A percentile compares a stretch with the other conserved stretches of the same genome.
phyloP scores from a whole-genome alignment of 2,797 vertebrate genomes.

The Mormyrops attenuatus region DNA sequence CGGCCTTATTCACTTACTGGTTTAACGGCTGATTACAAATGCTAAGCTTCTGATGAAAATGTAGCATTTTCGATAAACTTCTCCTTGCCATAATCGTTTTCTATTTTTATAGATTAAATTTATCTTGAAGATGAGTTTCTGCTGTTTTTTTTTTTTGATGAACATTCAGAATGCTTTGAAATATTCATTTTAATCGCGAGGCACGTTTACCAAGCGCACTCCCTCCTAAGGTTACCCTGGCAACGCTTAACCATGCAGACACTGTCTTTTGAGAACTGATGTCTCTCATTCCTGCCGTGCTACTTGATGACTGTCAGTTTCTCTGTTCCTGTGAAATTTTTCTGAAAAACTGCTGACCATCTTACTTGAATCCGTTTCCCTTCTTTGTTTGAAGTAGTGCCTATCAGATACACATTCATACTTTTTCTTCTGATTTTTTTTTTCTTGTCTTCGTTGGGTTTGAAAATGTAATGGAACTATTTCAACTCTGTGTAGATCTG shows the following conservation, averaged over 20 bases:
- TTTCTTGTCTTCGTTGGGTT: background rate
- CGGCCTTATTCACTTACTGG: background rate
- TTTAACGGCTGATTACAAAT: background rate
- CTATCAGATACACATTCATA: background rate
- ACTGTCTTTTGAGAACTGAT: background rate
- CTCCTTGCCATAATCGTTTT: background rate
- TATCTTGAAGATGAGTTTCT: background rate
- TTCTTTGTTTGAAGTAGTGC: background rate
- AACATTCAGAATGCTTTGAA: background rate
- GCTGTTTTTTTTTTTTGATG: background rate
- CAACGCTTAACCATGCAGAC: conserved; percentile 20
- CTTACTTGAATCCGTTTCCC: background rate
- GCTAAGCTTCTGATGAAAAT: background rate
- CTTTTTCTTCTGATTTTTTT: background rate
- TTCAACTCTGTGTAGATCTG: background rate
- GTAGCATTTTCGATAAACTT: background rate
- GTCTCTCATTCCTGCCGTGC: background rate
- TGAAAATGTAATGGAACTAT: background rate
- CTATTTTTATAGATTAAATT: background rate
- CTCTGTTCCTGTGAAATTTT: conserved; percentile 13
- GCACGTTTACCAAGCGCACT: background rate
- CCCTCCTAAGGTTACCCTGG: conserved; percentile 25
- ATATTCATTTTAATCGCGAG: background rate
- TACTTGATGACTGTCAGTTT: background rate
- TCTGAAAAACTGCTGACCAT: background rate